Base-by-base conservation (phyloP, 1,140 invertebrate genomes). In the Eumeta japonica region DNA sequence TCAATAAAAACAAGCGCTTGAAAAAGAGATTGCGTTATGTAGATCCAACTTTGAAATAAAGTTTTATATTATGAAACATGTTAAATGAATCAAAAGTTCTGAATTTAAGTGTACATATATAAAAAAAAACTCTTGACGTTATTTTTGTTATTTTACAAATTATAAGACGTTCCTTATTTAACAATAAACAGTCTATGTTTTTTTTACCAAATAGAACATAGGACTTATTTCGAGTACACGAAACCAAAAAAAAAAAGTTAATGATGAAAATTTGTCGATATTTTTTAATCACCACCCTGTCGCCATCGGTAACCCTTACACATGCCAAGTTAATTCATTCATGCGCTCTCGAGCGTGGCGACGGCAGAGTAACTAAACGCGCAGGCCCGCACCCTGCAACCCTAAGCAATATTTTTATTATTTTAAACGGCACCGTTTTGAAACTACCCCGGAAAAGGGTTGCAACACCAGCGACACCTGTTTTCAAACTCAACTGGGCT, bases 351-450 rank as follows among this genome's bases (percentile, higher is more conserved):
- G 42, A 70, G 62, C 67, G 62, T 63, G 55, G 48, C 62, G 58
- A 67, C 67, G 46, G 48, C 63, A 58, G 57, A 68, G 63, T 67
- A 72, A 67, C 65, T 68, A 68, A 60, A 62, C 52, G n/a, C n/a
- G n/a, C n/a, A n/a, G n/a, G 48, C 32, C 40, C 49, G 52, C 46
- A 45, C 45, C 37, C 35, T 34, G 39, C 37, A 38, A 45, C 49
- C 48, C 33, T 48, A n/a, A n/a, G n/a, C n/a, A 41, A 52, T 57
- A 51, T 60, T 62, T 71, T 68, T 68, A 72, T 72, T 72, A 68
- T 67, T 72, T 67, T 67, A 68, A 71, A 67, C 60, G 51, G 59
- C 54, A 46, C 41, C 48, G 58, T 56, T 58, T 58, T 52, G 41
- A 59, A 54, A 59, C 62, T 62, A 52, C 44, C 19, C 39, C 52